Base-by-base conservation (phyloP, 2,888 invertebrate species). In the Orchesella flavescens region DNA sequence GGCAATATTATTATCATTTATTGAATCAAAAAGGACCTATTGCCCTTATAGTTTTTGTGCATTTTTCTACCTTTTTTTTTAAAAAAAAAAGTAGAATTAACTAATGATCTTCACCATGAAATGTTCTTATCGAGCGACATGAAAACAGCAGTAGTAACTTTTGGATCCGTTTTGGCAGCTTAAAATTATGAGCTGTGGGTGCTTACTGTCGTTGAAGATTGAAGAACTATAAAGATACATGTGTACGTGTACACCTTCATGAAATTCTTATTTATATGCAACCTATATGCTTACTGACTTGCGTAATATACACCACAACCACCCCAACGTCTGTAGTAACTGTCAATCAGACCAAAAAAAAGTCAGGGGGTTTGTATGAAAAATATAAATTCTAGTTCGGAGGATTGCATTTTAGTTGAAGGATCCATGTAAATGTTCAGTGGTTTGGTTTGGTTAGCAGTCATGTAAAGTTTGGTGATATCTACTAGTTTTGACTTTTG, bases 111-210 rank as follows among this genome's bases (percentile, higher is more conserved):
- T n/a, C n/a, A n/a, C n/a, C n/a, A n/a, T n/a, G n/a, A n/a, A n/a
- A n/a, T n/a, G n/a, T n/a, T n/a, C n/a, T n/a, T n/a, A 34, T 34
- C 34, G 34, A 34, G 34, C 7, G 7, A 7, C 7, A 34, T 34
- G 34, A 34, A 34, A 34, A 7, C 34, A 34, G 34, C 34, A 68
- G 17, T 46, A 43, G 46, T 44, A 7, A 61, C 61, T 68, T 2
- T 68, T 9, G 1, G 4, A 17, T 10, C 23, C 19, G 3, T 68
- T 46, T 46, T 46, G 68, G 46, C 46, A 46, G 15, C 12, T 68
- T n/a, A 55, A 63, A 87, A 83, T 86, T 87, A 87, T 84, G 84
- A 84, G 84, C 87, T 79, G 83, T 86, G 87, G 85, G 87, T 87
- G 86, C 85, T 80, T 19, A 65, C 73, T 43, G 68, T 57, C 34